Evolutionary conservation across 1,140 invertebrate genomes (phyloP).

Genomic region (Drusus annulatus): DNA sequence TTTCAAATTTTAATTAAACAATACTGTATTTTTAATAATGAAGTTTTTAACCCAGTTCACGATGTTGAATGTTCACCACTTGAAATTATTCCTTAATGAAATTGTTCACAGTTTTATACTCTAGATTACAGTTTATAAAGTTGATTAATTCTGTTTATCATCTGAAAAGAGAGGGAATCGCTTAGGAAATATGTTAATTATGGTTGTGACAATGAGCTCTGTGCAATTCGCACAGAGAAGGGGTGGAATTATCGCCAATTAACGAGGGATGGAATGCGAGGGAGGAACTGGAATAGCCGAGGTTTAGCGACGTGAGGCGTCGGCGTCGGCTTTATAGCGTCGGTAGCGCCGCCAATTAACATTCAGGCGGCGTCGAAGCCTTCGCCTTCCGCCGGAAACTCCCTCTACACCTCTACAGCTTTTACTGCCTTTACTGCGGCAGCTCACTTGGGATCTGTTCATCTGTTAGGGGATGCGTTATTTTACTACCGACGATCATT

Average conservation of each 20-base stretch:
- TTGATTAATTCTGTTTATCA: constrained; percentile 1
- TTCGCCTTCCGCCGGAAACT: constrained; percentile 38
- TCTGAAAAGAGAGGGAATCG: constrained; percentile 33
- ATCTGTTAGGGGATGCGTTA: constrained; percentile 49
- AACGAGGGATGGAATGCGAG: constrained; percentile 37
- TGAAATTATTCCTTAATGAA: constrained; percentile 11
- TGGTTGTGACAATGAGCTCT: constrained; percentile 47
- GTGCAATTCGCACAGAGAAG: constrained; percentile 18
- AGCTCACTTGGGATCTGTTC: constrained; percentile 6
- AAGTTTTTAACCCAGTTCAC: constrained; percentile 3
- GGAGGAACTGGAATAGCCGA: constrained; percentile 38
- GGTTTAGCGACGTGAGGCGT: constrained; percentile 60
- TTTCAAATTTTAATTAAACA: constrained; percentile 26
- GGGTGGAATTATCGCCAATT: constrained; percentile 56
- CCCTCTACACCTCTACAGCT: background rate
- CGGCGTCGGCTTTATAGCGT: constrained; percentile 61
- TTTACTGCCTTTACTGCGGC: constrained; percentile 10
- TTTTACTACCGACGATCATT: constrained; percentile 49
- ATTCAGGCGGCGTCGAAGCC: constrained; percentile 70
- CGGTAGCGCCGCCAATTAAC: constrained; percentile 70
- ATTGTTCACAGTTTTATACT: constrained; percentile 11
- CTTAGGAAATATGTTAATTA: constrained; percentile 47
- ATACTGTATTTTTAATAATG: background rate
- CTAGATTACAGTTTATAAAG: constrained; percentile 9
- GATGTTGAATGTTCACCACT: constrained; percentile 22